Evolutionary conservation across 2,888 invertebrate species (phyloP).

Genomic region (Eudiplozoon nipponicum): DNA sequence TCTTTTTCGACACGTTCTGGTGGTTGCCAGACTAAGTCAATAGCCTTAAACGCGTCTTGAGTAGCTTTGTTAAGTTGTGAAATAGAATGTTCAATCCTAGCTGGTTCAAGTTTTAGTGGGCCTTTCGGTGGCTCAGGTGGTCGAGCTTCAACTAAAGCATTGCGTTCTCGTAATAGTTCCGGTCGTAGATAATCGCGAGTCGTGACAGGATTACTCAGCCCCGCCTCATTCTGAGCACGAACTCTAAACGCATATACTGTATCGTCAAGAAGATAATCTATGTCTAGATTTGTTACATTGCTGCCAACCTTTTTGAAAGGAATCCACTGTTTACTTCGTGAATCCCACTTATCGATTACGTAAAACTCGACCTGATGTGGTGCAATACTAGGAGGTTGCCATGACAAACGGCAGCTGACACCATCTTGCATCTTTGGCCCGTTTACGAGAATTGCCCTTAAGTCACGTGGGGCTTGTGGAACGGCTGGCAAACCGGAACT

Average conservation of each 20-base stretch:
- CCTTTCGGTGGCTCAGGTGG: slow-evolving; percentile 5
- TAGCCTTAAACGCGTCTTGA: background rate
- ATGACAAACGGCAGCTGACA: slow-evolving; percentile 3
- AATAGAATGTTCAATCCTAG: background rate
- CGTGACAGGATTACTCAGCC: slow-evolving; percentile 39
- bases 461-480: slow-evolving; percentile 4
- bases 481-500: background rate
- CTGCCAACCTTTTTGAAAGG: slow-evolving; percentile 4
- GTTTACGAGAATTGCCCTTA: background rate
- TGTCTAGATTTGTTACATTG: background rate
- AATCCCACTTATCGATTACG: slow-evolving; percentile 16
- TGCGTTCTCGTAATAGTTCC: background rate
- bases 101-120: slow-evolving; percentile 7
- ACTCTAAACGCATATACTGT: slow-evolving; percentile 54
- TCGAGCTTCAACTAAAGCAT: background rate
- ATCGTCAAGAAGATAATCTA: slow-evolving; percentile 38
- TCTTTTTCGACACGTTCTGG: too few species aligned
- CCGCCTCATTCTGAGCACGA: slow-evolving; percentile 49
- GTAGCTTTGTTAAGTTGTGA: background rate
- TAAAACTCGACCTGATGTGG: slow-evolving; percentile 1
- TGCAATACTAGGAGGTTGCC: background rate
- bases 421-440: slow-evolving; percentile 5
- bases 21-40: too few species aligned
- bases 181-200: slow-evolving; percentile 11
- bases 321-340: slow-evolving; percentile 12